phyloP scores from a whole-genome alignment of 2,113 vertebrate genomes.

The Muscicapa adusta region DNA sequence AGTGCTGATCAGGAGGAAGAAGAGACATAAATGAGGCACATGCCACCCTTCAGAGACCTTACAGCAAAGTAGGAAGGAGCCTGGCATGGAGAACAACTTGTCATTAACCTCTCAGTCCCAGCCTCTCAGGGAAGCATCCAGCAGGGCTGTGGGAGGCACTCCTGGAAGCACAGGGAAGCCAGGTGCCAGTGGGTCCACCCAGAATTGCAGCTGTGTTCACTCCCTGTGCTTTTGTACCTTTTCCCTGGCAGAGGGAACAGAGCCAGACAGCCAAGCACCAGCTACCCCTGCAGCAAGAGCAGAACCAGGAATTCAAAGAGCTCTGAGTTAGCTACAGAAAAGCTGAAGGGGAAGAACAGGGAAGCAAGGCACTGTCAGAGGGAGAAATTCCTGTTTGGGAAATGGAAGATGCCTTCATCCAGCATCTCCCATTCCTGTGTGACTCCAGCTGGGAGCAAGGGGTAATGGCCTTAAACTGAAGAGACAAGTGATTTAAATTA shows the following conservation, averaged over 20 bases:
- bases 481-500: neutral
- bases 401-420: neutral
- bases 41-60: neutral
- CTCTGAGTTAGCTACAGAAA: neutral
- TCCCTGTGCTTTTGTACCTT: neutral
- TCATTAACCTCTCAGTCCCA: neutral
- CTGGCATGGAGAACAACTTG: neutral
- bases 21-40: neutral
- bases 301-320: neutral
- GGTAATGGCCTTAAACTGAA: neutral
- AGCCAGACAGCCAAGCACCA: neutral
- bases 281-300: neutral
- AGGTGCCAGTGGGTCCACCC: neutral
- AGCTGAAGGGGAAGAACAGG: neutral
- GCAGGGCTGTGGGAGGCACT: neutral
- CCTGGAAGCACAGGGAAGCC: neutral
- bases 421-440: fast-evolving
- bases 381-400: fast-evolving
- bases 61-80: neutral
- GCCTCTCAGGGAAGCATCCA: fast-evolving
- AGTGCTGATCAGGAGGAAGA: neutral
- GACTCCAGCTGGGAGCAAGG: neutral
- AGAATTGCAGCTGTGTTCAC: neutral
- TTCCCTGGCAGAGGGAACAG: neutral
- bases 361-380: neutral